Conservation (phyloP, 2,113 vertebrate genomes). For the Oxyura jamaicensis region DNA sequence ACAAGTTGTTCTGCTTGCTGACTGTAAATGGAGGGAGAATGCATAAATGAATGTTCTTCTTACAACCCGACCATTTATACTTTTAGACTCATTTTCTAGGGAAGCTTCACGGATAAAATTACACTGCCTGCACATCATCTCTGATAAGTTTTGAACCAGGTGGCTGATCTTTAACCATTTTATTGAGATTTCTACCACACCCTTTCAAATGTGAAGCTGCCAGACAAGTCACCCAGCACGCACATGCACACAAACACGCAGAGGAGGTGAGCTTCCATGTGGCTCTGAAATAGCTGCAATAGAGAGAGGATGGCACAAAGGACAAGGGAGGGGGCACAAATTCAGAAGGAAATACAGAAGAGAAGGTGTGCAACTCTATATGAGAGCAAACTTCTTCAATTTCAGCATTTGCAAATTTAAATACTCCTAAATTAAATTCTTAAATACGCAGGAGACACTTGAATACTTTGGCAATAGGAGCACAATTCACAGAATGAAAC, state of each 20-base stretch:
- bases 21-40: not conserved
- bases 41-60: not conserved
- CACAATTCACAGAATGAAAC: not conserved
- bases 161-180: not conserved
- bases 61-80: not conserved
- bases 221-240: not conserved
- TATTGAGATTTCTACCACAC: not conserved
- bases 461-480: not conserved
- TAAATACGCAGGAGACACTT: not conserved
- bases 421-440: too few relatives aligned
- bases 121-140: not conserved
- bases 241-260: not conserved
- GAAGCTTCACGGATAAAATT: not conserved
- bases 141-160: not conserved
- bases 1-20: not conserved
- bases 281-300: not conserved
- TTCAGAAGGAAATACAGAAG: fast-evolving
- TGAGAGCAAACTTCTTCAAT: not conserved
- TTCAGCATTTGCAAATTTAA: not conserved
- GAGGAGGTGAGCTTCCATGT: not conserved
- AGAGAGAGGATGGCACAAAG: not conserved
- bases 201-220: not conserved
- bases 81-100: not conserved
- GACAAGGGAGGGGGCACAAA: fast-evolving
- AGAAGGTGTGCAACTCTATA: not conserved